Conservation (phyloP, 2,113 vertebrate genomes). For the Noturus placidus region DNA sequence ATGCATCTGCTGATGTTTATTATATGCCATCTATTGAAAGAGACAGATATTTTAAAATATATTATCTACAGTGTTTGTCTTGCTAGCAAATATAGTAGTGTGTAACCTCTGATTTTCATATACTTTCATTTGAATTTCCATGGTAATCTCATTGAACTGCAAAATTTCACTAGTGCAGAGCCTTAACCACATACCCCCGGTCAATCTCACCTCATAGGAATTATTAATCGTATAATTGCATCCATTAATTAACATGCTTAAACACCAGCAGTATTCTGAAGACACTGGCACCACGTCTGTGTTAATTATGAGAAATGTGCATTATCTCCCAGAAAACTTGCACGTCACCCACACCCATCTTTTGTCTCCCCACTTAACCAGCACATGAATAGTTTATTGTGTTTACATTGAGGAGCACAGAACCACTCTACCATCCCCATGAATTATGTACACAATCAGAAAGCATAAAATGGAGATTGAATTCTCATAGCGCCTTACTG, state of each 20-base stretch:
- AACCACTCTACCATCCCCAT: not conserved
- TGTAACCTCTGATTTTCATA: not conserved
- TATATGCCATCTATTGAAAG: not conserved
- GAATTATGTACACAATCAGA: slow-evolving; percentile 27
- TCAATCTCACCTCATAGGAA: not conserved
- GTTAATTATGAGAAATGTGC: not conserved
- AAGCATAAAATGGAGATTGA: slow-evolving; percentile 17
- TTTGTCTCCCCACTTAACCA: not conserved
- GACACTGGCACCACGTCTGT: not conserved
- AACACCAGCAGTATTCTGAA: not conserved
- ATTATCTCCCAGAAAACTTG: not conserved
- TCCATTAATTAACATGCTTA: not conserved
- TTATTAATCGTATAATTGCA: not conserved
- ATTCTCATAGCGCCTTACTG: not conserved
- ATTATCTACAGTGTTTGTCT: not conserved
- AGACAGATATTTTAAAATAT: not conserved
- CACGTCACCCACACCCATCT: not conserved
- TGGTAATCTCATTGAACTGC: not conserved
- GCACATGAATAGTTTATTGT: slow-evolving; percentile 27
- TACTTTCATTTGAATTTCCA: not conserved
- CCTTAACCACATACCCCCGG: not conserved
- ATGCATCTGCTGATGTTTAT: not conserved
- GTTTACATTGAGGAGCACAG: slow-evolving; percentile 26
- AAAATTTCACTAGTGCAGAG: not conserved
- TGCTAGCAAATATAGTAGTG: not conserved